Evolutionary conservation across 1,140 invertebrate genomes (phyloP).

Genomic region (Conus betulinus): DNA sequence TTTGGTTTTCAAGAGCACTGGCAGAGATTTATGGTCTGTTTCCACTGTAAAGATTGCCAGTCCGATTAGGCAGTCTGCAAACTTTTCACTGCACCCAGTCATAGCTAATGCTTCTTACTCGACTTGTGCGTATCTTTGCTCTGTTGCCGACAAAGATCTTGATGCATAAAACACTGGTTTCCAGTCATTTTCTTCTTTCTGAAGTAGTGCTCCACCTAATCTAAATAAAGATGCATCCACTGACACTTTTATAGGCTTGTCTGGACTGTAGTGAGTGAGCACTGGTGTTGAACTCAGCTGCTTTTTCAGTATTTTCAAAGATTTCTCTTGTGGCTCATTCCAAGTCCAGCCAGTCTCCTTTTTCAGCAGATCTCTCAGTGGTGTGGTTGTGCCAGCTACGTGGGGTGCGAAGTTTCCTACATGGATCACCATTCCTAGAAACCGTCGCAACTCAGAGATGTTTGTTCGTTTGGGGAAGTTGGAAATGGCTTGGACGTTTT

Average conservation of each 20-base stretch:
- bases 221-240: neutral
- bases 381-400: no score
- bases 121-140: slow-evolving; percentile 10
- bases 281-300: neutral
- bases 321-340: no score
- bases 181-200: neutral
- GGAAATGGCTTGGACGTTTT: no score
- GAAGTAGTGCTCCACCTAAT: neutral
- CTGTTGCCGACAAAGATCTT: neutral
- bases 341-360: no score
- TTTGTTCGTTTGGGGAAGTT: no score
- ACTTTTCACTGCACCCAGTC: neutral
- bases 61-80: neutral
- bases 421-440: no score
- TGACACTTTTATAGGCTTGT: neutral
- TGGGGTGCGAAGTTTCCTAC: no score
- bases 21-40: slow-evolving; percentile 28
- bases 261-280: neutral
- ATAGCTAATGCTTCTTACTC: neutral
- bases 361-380: no score
- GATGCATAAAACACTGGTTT: slow-evolving; percentile 1
- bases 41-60: slow-evolving; percentile 3
- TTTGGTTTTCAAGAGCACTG: neutral
- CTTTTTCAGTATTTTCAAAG: no score
- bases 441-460: no score